Percentiles rank a stretch among this genome's conserved stretches.
These are phyloP conservation scores for Xenentodon cancila DNA, from an alignment of 2,797 vertebrate genomes.

Conservation along the genomic window DNA sequence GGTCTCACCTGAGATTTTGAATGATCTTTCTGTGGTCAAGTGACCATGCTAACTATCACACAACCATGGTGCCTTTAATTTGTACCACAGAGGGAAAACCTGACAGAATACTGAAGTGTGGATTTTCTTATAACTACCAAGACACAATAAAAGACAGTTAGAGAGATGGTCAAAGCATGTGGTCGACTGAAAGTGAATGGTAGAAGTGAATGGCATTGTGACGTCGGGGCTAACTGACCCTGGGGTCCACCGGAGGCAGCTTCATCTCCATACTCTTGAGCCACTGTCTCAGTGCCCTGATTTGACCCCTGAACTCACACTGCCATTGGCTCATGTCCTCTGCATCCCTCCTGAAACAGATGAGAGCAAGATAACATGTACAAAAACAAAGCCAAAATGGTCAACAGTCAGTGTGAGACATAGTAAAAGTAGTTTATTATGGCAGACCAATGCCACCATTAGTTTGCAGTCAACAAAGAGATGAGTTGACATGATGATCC, in stretches of 20 bases:
- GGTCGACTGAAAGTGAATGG: background rate
- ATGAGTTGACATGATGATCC: no score
- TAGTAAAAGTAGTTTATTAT: no score
- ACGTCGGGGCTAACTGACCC: conserved; percentile 70
- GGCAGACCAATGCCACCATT: no score
- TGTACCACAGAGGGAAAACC: background rate
- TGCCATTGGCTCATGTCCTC: conserved; percentile 77
- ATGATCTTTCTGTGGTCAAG: no score
- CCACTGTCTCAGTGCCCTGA: conserved; percentile 85
- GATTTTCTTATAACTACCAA: background rate
- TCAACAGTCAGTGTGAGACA: no score
- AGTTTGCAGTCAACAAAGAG: no score
- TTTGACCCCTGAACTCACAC: conserved; percentile 83
- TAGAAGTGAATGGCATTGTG: conserved; percentile 15
- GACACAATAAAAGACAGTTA: no score
- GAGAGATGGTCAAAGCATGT: background rate
- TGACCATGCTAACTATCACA: no score
- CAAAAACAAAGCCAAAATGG: background rate
- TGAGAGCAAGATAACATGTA: background rate
- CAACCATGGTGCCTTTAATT: no score
- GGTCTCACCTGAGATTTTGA: no score
- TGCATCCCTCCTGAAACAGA: conserved; percentile 53
- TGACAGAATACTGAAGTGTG: no score
- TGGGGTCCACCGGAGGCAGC: conserved; percentile 70
- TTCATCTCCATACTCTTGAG: conserved; percentile 85